Evolutionary conservation across 2,888 invertebrate species (phyloP), one percentile per base, ranked within the genome.

Genomic region (Euspilapteryx auroguttella): DNA sequence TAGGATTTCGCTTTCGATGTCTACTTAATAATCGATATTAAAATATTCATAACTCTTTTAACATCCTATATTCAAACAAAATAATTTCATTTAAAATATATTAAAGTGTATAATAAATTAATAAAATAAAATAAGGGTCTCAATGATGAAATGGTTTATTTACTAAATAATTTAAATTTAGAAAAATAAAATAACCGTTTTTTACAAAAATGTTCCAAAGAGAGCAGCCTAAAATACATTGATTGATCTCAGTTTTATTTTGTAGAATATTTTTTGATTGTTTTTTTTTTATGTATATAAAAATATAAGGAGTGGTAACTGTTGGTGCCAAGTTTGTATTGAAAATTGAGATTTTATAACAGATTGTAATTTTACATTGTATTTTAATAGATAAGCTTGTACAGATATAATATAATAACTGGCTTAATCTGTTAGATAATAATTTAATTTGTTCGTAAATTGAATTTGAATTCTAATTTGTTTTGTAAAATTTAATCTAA

Each of bases 131-230:
- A 4, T 5, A 17, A 26, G 15, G 17, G 24, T 14, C n/a, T n/a
- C n/a, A n/a, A n/a, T n/a, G n/a, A n/a, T n/a, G n/a, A n/a, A n/a
- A n/a, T n/a, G n/a, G n/a, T n/a, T n/a, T n/a, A n/a, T n/a, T n/a
- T n/a, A n/a, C n/a, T n/a, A n/a, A n/a, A n/a, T n/a, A n/a, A n/a
- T n/a, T n/a, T n/a, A n/a, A n/a, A n/a, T n/a, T n/a, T 24, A 5
- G 5, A 25, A 25, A 15, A 21, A 12, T 21, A 21, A 27, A 37
- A 37, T 32, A 36, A 32, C 30, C 29, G 22, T 33, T 44, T 37
- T 37, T 37, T n/a, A n/a, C n/a, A n/a, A n/a, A n/a, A n/a, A n/a
- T 73, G 69, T 71, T 73, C 75, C 75, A 75, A 75, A 75, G 75
- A 71, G 65, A 66, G 68, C 75, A 71, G 65, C 73, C 75, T 68